These are phyloP conservation scores for Agrochola lychnidis DNA, from an alignment of 2,888 invertebrate species.

Conservation along the genomic window DNA sequence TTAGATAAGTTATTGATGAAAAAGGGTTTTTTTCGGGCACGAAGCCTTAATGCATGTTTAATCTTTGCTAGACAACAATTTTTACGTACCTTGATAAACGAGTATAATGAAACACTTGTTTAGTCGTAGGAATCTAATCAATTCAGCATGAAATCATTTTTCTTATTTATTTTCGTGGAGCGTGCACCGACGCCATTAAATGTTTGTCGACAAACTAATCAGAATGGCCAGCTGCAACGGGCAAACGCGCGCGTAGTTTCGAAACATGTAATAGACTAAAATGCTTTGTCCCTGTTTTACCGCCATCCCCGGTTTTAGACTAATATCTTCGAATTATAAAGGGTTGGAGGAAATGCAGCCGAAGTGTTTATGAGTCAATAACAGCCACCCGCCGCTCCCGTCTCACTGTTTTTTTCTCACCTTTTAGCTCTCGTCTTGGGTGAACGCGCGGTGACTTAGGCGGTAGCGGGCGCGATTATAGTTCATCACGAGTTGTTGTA, in stretches of 20 bases:
- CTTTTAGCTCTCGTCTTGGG: background rate
- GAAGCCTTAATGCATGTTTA: too few species aligned
- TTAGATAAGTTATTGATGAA: too few species aligned
- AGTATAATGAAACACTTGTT: too few species aligned
- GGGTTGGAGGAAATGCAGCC: background rate
- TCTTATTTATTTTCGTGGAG: too few species aligned
- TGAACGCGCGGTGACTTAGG: background rate
- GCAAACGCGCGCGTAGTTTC: background rate
- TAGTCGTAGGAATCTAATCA: too few species aligned
- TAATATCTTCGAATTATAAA: background rate
- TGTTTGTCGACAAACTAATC: too few species aligned
- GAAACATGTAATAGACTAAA: background rate
- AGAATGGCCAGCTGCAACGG: background rate
- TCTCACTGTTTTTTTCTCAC: constrained; percentile 2
- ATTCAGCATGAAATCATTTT: too few species aligned
- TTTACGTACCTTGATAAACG: too few species aligned
- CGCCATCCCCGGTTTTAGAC: too few species aligned
- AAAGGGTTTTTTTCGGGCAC: too few species aligned
- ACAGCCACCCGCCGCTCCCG: background rate
- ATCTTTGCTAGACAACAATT: too few species aligned
- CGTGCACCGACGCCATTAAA: too few species aligned
- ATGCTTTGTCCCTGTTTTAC: background rate
- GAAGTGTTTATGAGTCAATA: constrained; percentile 10
- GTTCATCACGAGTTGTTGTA: background rate
- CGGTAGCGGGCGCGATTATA: background rate